Percentiles rank a stretch among this genome's conserved stretches.
Conservation (phyloP, 2,797 vertebrate genomes). For the Schizopygopsis malacanthus region DNA sequence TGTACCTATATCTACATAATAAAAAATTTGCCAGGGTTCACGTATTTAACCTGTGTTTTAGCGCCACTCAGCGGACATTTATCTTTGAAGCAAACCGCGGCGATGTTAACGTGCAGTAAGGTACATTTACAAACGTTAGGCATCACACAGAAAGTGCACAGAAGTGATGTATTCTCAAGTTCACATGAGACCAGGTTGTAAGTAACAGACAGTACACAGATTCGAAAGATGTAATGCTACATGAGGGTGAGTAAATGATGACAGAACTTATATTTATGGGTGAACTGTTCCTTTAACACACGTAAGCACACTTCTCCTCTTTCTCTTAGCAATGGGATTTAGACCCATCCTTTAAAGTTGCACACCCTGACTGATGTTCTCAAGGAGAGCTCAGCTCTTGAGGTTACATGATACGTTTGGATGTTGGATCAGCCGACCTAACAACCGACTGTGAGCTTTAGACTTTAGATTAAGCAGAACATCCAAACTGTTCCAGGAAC, state of each 20-base stretch:
- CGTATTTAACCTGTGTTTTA: too few relatives aligned
- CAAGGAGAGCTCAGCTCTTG: slow-evolving; percentile 42
- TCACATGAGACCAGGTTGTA: too few relatives aligned
- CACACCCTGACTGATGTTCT: slow-evolving; percentile 50
- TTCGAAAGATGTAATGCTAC: not conserved
- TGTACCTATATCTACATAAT: too few relatives aligned
- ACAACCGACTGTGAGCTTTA: slow-evolving; percentile 49
- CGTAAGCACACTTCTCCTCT: not conserved
- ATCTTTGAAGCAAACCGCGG: too few relatives aligned
- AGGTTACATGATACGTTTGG: slow-evolving; percentile 55
- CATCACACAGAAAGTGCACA: too few relatives aligned
- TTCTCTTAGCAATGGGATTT: slow-evolving; percentile 45
- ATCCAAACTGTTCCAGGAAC: not conserved
- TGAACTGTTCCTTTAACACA: not conserved
- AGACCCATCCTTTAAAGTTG: slow-evolving; percentile 48
- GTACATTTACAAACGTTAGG: too few relatives aligned
- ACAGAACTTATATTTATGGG: not conserved
- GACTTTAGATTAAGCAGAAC: slow-evolving; percentile 33
- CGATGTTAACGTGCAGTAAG: too few relatives aligned
- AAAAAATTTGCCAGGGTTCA: too few relatives aligned
- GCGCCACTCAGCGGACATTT: too few relatives aligned
- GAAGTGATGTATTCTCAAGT: too few relatives aligned
- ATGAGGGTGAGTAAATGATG: slow-evolving; percentile 2
- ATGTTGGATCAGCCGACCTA: slow-evolving; percentile 53
- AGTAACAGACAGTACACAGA: not conserved